These are phyloP conservation scores for Sinella curviseta DNA, from an alignment of 1,140 invertebrate species.

Conservation along the genomic window DNA sequence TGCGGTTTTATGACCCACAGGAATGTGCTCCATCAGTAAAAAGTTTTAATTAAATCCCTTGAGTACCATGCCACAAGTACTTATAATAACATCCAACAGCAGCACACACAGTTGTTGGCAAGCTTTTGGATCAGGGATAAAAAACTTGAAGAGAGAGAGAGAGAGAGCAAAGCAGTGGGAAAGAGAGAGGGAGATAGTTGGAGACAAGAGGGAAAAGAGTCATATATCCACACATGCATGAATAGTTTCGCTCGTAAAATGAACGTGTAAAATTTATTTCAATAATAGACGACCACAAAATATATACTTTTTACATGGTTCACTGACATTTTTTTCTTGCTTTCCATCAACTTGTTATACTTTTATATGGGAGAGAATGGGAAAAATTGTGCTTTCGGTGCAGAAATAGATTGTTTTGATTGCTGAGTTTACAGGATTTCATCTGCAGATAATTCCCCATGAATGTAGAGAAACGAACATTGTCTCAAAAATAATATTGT, in stretches of 20 bases:
- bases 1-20: conserved; percentile 23
- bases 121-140: not conserved
- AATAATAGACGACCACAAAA: conserved; percentile 7
- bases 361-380: not conserved
- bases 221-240: conserved; percentile 12
- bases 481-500: not conserved
- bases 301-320: conserved; percentile 8
- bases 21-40: conserved; percentile 19
- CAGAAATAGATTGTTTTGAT: conserved; percentile 15
- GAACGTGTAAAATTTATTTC: conserved; percentile 17
- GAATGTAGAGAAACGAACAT: not conserved
- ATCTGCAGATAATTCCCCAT: not conserved
- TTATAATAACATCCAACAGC: conserved; percentile 1
- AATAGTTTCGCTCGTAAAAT: not conserved
- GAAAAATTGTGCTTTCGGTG: conserved; percentile 1
- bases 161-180: no score
- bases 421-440: conserved; percentile 9
- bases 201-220: not conserved
- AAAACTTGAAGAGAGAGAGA: no score
- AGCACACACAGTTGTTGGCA: not conserved
- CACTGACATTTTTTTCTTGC: not conserved
- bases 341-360: not conserved
- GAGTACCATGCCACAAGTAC: conserved; percentile 15
- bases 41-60: conserved; percentile 24
- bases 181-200: not conserved